Conservation (phyloP, 2,113 vertebrate species). For the Dromaius novaehollandiae region DNA sequence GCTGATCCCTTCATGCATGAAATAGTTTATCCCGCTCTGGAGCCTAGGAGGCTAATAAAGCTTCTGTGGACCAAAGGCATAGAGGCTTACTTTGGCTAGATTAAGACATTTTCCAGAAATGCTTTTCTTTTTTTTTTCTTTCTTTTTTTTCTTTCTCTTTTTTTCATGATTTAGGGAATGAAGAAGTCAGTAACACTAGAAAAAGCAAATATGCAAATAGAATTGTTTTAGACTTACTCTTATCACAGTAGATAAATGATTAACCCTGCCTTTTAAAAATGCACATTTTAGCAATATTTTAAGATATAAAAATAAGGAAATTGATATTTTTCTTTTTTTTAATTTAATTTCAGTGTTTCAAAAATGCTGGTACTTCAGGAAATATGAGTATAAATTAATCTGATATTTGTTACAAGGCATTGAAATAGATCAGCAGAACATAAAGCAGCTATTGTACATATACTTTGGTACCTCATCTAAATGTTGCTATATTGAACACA, state of each 20-base stretch:
- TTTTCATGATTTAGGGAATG: not conserved
- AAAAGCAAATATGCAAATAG: not conserved
- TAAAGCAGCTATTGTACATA: not conserved
- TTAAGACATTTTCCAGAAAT: constrained; percentile 42
- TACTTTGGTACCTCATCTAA: not conserved
- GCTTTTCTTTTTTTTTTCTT: not conserved
- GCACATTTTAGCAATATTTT: not conserved
- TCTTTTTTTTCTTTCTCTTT: not conserved
- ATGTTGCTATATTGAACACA: not conserved
- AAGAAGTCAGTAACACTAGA: not conserved
- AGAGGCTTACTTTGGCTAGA: constrained; percentile 41
- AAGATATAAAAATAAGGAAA: not conserved
- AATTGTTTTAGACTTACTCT: not conserved
- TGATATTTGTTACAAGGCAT: not conserved
- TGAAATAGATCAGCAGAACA: not conserved
- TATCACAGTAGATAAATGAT: not conserved
- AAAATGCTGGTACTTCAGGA: not conserved
- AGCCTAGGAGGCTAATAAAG: constrained; percentile 40
- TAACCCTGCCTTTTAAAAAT: not conserved
- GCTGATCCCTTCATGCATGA: constrained; percentile 64
- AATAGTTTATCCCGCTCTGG: constrained; percentile 57
- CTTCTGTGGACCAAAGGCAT: constrained; percentile 31
- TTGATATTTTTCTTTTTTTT: not conserved
- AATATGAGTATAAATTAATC: not conserved
- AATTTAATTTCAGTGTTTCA: not conserved